Conservation (phyloP, 1,140 invertebrate genomes). For the Magallana ariakensis region DNA sequence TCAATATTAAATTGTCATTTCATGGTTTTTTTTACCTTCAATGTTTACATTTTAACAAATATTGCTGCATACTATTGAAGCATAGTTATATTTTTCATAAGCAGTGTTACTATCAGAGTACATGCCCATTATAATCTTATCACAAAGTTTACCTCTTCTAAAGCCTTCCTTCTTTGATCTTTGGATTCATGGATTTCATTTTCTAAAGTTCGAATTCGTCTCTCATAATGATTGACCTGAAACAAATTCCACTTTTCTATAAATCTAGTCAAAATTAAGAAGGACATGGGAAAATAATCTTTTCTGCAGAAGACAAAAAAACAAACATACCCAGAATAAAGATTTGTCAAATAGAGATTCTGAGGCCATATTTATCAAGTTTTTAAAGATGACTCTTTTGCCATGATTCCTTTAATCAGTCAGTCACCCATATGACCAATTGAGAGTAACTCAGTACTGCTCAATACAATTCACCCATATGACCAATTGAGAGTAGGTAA, state of each 20-base stretch:
- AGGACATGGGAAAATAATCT: neutral
- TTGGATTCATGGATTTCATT: constrained; percentile 72
- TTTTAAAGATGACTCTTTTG: neutral
- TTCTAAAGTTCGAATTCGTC: constrained; percentile 73
- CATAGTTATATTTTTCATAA: neutral
- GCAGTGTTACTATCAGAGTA: no score
- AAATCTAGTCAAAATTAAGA: neutral
- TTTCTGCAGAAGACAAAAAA: neutral
- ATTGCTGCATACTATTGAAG: neutral
- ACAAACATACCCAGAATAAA: constrained; percentile 28
- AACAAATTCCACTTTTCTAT: neutral
- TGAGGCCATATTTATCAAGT: neutral
- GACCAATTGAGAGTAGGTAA: neutral
- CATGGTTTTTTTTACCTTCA: no score
- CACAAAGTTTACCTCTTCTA: neutral
- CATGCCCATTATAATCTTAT: neutral
- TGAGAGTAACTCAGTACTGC: neutral
- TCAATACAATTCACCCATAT: neutral
- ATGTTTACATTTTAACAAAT: neutral
- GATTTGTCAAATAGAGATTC: constrained; percentile 23
- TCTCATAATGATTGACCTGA: constrained; percentile 71
- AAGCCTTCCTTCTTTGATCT: constrained; percentile 72
- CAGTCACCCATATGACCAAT: neutral
- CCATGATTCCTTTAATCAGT: neutral
- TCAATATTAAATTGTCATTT: no score